Conservation (phyloP, 2,888 invertebrate species). For the Tetrapedia diversipes region DNA sequence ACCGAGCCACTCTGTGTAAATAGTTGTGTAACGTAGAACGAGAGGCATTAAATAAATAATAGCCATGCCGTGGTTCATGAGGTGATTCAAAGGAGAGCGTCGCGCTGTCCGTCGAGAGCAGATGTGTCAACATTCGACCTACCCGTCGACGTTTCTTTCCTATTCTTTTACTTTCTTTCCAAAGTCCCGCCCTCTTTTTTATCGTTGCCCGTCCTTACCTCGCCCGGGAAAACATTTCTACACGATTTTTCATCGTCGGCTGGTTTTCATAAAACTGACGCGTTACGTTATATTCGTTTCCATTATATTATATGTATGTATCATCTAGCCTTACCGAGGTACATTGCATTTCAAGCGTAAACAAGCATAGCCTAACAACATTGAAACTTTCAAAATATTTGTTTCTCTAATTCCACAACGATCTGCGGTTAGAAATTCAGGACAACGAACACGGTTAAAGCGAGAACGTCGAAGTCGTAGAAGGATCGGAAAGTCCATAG, state of each 20-base stretch:
- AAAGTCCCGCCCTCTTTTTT: conserved; percentile 30
- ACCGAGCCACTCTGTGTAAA: conserved; percentile 54
- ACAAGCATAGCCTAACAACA: too few relatives aligned
- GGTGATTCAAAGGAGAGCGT: conserved; percentile 74
- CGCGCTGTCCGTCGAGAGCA: conserved; percentile 70
- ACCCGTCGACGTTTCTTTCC: conserved; percentile 57
- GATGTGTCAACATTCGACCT: conserved; percentile 73
- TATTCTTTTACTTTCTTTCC: conserved; percentile 31
- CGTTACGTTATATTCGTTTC: too few relatives aligned
- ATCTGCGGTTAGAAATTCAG: too few relatives aligned
- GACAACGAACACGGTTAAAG: neutral
- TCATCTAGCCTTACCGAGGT: too few relatives aligned
- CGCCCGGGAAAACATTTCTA: neutral
- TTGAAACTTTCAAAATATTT: too few relatives aligned
- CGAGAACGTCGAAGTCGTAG: conserved; percentile 11
- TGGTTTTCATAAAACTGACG: too few relatives aligned
- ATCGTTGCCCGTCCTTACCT: neutral
- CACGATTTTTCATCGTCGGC: neutral
- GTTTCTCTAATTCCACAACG: too few relatives aligned
- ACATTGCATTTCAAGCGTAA: too few relatives aligned
- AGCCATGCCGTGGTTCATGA: conserved; percentile 70
- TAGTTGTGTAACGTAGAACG: conserved; percentile 77
- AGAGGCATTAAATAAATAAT: conserved; percentile 80
- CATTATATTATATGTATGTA: too few relatives aligned
- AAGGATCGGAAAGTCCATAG: conserved; percentile 27